phyloP scores from a whole-genome alignment of 2,888 invertebrate species.

The Bembecia ichneumoniformis region DNA sequence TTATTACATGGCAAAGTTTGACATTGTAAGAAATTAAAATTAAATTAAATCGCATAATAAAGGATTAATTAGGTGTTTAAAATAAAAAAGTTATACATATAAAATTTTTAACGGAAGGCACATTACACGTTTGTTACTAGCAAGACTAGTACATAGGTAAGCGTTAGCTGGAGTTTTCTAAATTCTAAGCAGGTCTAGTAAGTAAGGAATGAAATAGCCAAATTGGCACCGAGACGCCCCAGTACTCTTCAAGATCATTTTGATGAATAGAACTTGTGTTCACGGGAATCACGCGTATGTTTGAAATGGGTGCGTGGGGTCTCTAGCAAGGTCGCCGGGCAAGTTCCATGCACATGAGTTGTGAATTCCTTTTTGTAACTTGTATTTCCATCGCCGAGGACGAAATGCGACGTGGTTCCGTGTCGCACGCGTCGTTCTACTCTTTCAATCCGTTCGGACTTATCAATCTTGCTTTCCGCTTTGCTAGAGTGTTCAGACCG shows the following conservation, averaged over 20 bases:
- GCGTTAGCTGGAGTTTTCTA: conserved; percentile 41
- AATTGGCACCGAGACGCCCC: background rate
- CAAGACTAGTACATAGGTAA: conserved; percentile 48
- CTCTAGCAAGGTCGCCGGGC: conserved; percentile 85
- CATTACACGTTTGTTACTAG: conserved; percentile 30
- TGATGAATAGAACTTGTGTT: conserved; percentile 87
- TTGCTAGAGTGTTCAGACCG: conserved; percentile 59
- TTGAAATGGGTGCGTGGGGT: conserved; percentile 83
- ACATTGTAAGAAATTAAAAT: conserved; percentile 30
- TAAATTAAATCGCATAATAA: conserved; percentile 6
- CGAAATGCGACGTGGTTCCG: conserved; percentile 82
- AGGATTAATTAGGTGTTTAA: too few species aligned
- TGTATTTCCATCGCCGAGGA: conserved; percentile 78
- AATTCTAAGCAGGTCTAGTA: conserved; percentile 23
- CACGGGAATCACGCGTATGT: conserved; percentile 86
- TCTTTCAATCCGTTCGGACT: conserved; percentile 72
- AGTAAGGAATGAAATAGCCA: conserved; percentile 31
- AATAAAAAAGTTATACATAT: conserved; percentile 12
- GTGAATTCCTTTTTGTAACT: conserved; percentile 85
- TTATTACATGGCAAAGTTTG: conserved; percentile 63
- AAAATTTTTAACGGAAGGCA: conserved; percentile 27
- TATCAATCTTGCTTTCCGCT: conserved; percentile 36
- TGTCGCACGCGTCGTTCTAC: conserved; percentile 74
- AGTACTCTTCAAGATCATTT: conserved; percentile 47
- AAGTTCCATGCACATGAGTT: conserved; percentile 80